These are phyloP conservation scores for Lapara coniferarum DNA, from an alignment of 2,888 invertebrate genomes.

Conservation along the genomic window DNA sequence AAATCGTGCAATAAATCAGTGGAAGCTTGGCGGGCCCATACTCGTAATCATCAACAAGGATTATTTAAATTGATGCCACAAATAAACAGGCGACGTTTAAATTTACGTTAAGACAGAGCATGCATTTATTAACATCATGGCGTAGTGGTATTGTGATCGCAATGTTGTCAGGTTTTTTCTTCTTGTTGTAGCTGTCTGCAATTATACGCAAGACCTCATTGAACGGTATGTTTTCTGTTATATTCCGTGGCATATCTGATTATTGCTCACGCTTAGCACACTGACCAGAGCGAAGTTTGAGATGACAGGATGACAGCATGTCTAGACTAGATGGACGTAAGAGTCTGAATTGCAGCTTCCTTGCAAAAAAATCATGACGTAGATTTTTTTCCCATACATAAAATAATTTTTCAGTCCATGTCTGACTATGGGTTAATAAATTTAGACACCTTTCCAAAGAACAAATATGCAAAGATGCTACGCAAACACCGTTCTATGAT, in stretches of 20 bases:
- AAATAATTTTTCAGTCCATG: background rate
- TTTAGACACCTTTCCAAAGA: background rate
- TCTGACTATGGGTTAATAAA: constrained; percentile 7
- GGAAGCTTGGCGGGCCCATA: constrained; percentile 44
- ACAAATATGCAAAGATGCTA: too few relatives aligned
- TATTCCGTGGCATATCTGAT: constrained; percentile 49
- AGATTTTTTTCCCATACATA: constrained; percentile 1
- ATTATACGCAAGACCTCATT: constrained; percentile 33
- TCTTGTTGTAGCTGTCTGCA: constrained; percentile 31
- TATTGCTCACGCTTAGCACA: constrained; percentile 66
- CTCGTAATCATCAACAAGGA: constrained; percentile 53
- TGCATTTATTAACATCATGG: constrained; percentile 42
- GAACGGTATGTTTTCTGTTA: constrained; percentile 51
- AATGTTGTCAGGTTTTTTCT: constrained; percentile 23
- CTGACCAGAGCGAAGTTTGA: constrained; percentile 60
- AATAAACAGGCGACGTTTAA: constrained; percentile 52
- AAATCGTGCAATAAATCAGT: constrained; percentile 50
- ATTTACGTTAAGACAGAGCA: constrained; percentile 42
- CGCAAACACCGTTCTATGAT: background rate
- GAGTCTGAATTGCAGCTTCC: background rate
- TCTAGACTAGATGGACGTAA: constrained; percentile 44
- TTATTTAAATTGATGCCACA: constrained; percentile 64
- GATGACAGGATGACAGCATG: constrained; percentile 59
- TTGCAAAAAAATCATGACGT: background rate
- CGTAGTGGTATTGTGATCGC: constrained; percentile 7